Conservation (phyloP, 1,140 invertebrate species). For the Listronotus oregonensis region DNA sequence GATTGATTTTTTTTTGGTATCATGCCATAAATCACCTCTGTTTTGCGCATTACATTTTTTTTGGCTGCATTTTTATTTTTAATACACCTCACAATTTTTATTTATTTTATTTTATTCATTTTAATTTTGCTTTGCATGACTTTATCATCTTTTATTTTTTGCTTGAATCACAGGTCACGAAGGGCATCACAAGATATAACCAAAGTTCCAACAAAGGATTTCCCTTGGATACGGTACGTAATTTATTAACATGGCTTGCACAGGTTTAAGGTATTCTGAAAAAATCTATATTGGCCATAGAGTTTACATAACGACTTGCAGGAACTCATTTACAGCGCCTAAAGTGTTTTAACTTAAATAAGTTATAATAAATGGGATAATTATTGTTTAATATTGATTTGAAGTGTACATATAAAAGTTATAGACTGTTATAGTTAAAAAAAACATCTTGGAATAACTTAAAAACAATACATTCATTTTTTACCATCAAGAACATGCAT, state of each 20-base stretch:
- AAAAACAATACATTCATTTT: too few species aligned
- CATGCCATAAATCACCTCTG: not conserved
- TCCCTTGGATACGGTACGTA: conserved; percentile 56
- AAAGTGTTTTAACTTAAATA: too few species aligned
- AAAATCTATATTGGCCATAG: too few species aligned
- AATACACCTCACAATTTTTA: not conserved
- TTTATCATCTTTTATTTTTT: conserved; percentile 54
- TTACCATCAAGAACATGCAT: too few species aligned
- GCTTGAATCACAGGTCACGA: conserved; percentile 66
- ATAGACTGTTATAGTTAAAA: too few species aligned
- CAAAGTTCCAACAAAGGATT: conserved; percentile 64
- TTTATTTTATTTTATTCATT: conserved; percentile 9
- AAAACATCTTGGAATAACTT: too few species aligned
- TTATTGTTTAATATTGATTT: too few species aligned
- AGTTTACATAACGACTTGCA: too few species aligned
- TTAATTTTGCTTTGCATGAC: conserved; percentile 48
- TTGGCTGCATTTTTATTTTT: conserved; percentile 6
- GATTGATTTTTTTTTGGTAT: not conserved
- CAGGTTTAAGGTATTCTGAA: too few species aligned
- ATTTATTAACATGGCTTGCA: conserved; percentile 3
- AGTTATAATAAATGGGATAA: too few species aligned
- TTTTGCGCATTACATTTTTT: not conserved
- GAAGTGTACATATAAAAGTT: too few species aligned
- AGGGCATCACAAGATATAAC: conserved; percentile 77
- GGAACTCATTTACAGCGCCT: too few species aligned